Evolutionary conservation across 2,797 vertebrate species (phyloP), one percentile per base, ranked within the genome.

Genomic region (Rhynchotus rufescens): DNA sequence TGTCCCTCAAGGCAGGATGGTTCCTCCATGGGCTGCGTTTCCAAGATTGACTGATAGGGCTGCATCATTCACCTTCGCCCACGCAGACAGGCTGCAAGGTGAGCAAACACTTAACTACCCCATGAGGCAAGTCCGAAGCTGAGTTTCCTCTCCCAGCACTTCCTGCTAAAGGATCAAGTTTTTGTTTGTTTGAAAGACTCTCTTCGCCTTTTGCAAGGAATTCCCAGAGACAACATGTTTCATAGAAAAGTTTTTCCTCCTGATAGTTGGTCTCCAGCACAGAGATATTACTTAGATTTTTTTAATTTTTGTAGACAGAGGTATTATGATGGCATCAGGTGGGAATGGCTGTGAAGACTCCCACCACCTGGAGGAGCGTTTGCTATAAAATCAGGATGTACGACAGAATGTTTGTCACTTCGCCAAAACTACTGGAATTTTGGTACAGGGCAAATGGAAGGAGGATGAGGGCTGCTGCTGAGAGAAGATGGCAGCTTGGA

Each of bases 1-100:
- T 67, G 44, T 94, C 85, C 83, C 85, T 74, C 47, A 14, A 74
- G 94, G 80, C 89, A 85, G 68, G 66, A 61, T 67, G 84, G 36
- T 38, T 87, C 84, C 60, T 90, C 84, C 85, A 45, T 81, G 88
- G 67, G 67, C 80, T 57, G 25, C 60, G 38, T 93, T 69, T 65
- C 84, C 0, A 0, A 84, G 80, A 67, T 86, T 44, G 84, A 11
- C 64, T 64, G 54, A 60, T 57, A 32, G 61, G 34, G 60, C 61
- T 86, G 60, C 84, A 47, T 32, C 86, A 5, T 44, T 93, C 73
- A 72, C 75, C 74, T 60, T 84, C 59, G 28, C 34, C 76, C 84
- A 30, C 69, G 45, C 51, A 15, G 62, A 47, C 15, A 42, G 32
- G 83, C 66, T 85, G 61, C 81, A 42, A 49, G 84, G 64, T 47